Evolutionary conservation across 2,888 invertebrate genomes (phyloP), one percentile per base, ranked within the genome.

Genomic region (Ormia ochracea): DNA sequence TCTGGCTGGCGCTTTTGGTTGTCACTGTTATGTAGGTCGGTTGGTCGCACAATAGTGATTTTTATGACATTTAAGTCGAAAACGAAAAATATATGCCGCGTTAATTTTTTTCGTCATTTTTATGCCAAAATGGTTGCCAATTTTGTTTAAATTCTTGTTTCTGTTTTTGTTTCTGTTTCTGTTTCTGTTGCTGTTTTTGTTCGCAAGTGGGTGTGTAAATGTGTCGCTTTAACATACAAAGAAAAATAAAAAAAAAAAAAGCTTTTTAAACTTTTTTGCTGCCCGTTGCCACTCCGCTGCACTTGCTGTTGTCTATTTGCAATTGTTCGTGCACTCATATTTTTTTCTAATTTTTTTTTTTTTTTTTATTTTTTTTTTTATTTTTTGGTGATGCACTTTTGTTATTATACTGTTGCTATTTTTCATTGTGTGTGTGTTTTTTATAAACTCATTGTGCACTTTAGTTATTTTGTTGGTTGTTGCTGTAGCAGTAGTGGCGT

Each of bases 371-470:
- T 52, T 28, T 58, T 43, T 26, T 48, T 41, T 54, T 36, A 31
- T 36, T 41, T 38, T 52, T 43, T 10, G 14, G 43, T 43, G 31
- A 43, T 54, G 52, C 63, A 54, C 70, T 59, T 31, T 41, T 33
- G 58, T 61, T 50, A 38, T 41, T 59, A 54, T 31, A 48, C 41
- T 75, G 50, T 65, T 77, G 73, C 59, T 65, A 45, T 78, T 76
- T 36, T 70, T 59, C 38, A 6, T 61, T 23, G 31, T n/a, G 50
- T 41, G 43, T 68, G 21, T 28, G 10, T 21, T 78, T 38, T 68
- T 66, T 69, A 69, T 45, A 65, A 77, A 61, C 65, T 65, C 76
- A 78, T 82, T 82, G 80, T 76, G 82, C 82, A 82, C 74, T 78
- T 69, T 75, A 73, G 72, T 65, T 74, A 73, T 65, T 74, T 70